Evolutionary conservation across 1,140 invertebrate genomes (phyloP).

Genomic region (Aricia agestis): DNA sequence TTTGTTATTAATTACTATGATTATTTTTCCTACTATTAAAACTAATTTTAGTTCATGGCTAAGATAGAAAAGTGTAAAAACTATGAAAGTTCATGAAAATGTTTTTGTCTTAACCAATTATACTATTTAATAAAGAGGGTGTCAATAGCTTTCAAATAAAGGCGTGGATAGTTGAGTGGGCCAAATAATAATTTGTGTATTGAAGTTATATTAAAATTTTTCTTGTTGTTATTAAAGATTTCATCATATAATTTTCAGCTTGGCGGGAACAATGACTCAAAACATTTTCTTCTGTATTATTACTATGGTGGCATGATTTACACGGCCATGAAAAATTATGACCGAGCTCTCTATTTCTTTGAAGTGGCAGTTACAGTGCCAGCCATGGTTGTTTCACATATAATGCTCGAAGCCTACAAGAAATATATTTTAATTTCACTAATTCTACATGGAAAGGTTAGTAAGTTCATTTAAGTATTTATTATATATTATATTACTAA

Average conservation of each 20-base stretch:
- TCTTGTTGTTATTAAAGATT: background rate
- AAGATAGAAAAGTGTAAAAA: no score
- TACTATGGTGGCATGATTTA: slow-evolving; percentile 99
- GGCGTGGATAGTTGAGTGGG: no score
- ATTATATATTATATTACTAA: no score
- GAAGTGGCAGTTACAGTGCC: slow-evolving; percentile 96
- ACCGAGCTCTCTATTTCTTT: slow-evolving; percentile 95
- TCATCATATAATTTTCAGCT: slow-evolving; percentile 64
- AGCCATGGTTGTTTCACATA: slow-evolving; percentile 94
- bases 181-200: no score
- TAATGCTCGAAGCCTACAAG: slow-evolving; percentile 98
- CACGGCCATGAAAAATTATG: slow-evolving; percentile 93
- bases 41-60: no score
- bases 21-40: no score
- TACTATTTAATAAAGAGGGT: no score
- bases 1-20: no score
- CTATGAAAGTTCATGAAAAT: no score
- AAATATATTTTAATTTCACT: slow-evolving; percentile 95
- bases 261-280: slow-evolving; percentile 90
- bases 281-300: slow-evolving; percentile 95
- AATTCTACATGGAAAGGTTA: slow-evolving; percentile 92
- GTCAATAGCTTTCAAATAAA: no score
- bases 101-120: no score
- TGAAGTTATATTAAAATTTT: background rate
- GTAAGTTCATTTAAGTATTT: slow-evolving; percentile 15